These are phyloP conservation scores for Drosophila serrata DNA, from an alignment of 1,140 invertebrate genomes.

Conservation along the genomic window DNA sequence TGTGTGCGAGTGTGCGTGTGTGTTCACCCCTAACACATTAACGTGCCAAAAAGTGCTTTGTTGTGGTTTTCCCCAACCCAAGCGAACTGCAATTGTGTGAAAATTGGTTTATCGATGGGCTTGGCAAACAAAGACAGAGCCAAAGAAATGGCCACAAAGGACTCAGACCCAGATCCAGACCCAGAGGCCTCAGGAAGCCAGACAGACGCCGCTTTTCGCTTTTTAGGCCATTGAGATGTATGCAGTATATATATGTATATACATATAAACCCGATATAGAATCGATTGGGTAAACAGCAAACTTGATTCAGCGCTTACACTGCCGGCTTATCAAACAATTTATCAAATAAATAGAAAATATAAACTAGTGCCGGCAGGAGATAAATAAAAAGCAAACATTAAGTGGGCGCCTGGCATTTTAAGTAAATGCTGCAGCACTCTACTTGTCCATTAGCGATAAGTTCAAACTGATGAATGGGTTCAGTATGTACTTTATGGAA, in stretches of 20 bases:
- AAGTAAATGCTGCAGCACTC: not conserved
- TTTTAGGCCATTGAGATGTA: constrained; percentile 23
- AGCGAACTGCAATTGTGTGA: constrained; percentile 62
- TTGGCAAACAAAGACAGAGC: constrained; percentile 40
- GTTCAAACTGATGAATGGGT: constrained; percentile 2
- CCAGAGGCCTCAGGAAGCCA: not conserved
- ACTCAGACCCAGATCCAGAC: not conserved
- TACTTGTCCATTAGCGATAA: constrained; percentile 10
- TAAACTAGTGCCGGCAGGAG: not conserved
- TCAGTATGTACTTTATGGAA: not conserved
- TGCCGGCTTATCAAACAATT: constrained; percentile 43
- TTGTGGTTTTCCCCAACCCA: constrained; percentile 61
- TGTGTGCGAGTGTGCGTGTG: constrained; percentile 15
- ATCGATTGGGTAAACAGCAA: constrained; percentile 27
- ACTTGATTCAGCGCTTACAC: constrained; percentile 17
- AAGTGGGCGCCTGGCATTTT: constrained; percentile 10
- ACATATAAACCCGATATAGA: not conserved
- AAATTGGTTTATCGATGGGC: constrained; percentile 77
- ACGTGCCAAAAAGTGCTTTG: constrained; percentile 79
- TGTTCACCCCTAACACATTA: constrained; percentile 59
- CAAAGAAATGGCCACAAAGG: constrained; percentile 45
- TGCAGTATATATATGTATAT: not conserved
- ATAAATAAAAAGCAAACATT: constrained; percentile 4
- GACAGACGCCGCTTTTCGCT: constrained; percentile 8
- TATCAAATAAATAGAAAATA: constrained; percentile 4